Evolutionary conservation across 2,113 vertebrate species (phyloP).

Genomic region (Alethe diademata): DNA sequence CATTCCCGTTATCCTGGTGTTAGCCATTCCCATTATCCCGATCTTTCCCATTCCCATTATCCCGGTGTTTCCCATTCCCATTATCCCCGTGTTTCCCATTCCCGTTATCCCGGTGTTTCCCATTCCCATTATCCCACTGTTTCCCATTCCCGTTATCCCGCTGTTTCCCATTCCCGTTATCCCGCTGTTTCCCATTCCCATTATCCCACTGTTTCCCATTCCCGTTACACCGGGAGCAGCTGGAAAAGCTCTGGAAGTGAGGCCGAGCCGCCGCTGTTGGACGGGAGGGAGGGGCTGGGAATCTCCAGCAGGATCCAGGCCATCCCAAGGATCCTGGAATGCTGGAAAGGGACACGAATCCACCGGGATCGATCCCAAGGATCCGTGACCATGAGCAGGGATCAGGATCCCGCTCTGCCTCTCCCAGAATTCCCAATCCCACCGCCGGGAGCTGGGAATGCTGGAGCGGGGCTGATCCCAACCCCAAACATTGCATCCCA

Average conservation of each 20-base stretch:
- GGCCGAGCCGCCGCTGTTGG: fast-evolving
- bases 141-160: neutral
- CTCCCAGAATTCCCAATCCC: neutral
- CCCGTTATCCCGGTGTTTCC: fast-evolving
- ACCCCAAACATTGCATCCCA: fast-evolving
- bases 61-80: neutral
- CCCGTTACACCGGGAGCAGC: neutral
- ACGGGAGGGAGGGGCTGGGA: neutral
- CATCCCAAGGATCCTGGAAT: neutral
- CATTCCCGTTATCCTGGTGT: no score
- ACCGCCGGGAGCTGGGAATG: fast-evolving
- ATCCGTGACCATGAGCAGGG: neutral
- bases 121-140: neutral
- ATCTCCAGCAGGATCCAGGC: neutral
- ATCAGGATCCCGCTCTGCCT: fast-evolving
- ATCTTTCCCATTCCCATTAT: fast-evolving
- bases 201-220: no score
- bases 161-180: neutral
- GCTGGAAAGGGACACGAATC: neutral
- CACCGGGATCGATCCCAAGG: neutral
- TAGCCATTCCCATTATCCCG: no score
- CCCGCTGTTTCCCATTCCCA: no score
- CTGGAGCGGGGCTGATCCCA: neutral
- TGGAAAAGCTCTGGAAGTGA: neutral
- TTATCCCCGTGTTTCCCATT: neutral